These are phyloP conservation scores for Danio albolineatus DNA, from an alignment of 2,797 vertebrate species.

Conservation along the genomic window DNA sequence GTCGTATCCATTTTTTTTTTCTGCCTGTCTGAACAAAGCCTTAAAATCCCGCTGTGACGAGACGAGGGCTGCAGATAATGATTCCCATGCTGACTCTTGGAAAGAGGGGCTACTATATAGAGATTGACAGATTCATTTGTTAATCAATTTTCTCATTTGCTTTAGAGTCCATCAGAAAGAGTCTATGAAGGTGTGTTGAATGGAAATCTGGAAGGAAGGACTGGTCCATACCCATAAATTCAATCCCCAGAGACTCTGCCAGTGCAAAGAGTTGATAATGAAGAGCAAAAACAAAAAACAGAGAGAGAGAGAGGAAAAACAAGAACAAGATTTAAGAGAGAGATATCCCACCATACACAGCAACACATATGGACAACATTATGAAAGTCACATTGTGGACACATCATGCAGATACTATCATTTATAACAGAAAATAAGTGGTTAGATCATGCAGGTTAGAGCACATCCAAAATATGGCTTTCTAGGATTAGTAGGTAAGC, in stretches of 20 bases:
- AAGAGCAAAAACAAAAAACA: constrained; percentile 68
- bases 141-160: constrained; percentile 73
- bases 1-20: not conserved
- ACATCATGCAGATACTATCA: constrained; percentile 45
- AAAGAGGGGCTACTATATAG: constrained; percentile 66
- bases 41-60: constrained; percentile 2
- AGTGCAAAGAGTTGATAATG: constrained; percentile 87
- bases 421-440: constrained; percentile 61
- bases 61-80: constrained; percentile 69
- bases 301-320: constrained; percentile 68
- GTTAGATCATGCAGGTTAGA: constrained; percentile 71
- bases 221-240: constrained; percentile 99
- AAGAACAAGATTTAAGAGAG: constrained; percentile 85
- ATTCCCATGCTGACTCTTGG: constrained; percentile 73
- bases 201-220: constrained; percentile 82
- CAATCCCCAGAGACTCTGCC: constrained; percentile 99
- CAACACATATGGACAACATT: constrained; percentile 62
- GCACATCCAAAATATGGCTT: constrained; percentile 53
- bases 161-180: constrained; percentile 81
- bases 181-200: constrained; percentile 74
- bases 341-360: constrained; percentile 77
- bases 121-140: constrained; percentile 69
- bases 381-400: constrained; percentile 65
- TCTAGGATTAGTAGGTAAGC: constrained; percentile 50
- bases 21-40: constrained; percentile 15